A percentile compares a stretch with the other conserved stretches of the same genome.
phyloP scores from a whole-genome alignment of 2,888 invertebrate genomes.

The Epiblema foenella region DNA sequence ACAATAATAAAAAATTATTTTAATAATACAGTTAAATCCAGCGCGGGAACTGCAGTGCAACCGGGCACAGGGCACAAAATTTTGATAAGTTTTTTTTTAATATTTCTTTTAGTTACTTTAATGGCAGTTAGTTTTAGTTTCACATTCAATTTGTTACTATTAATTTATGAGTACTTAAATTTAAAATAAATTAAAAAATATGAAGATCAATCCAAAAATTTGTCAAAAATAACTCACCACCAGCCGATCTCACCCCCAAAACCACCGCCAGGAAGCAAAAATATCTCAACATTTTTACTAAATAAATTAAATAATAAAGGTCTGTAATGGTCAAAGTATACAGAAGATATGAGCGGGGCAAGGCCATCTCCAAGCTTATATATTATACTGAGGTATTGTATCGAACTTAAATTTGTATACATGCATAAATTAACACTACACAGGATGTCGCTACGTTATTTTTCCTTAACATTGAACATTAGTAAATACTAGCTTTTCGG shows the following conservation, averaged over 20 bases:
- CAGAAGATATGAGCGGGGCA: conserved; percentile 3
- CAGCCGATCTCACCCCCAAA: conserved; percentile 57
- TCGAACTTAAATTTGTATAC: neutral
- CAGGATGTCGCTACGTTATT: neutral
- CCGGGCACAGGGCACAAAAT: too few species aligned
- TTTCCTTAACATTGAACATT: neutral
- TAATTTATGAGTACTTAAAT: too few species aligned
- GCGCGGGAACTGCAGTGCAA: too few species aligned
- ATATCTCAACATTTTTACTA: conserved; percentile 55
- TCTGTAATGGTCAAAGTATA: neutral
- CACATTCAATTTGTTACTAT: too few species aligned
- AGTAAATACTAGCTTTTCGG: too few species aligned
- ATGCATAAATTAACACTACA: conserved; percentile 10
- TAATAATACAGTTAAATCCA: too few species aligned
- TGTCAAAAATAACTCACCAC: conserved; percentile 57
- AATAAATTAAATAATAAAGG: conserved; percentile 16
- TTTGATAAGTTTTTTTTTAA: too few species aligned
- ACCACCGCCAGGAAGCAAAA: conserved; percentile 63
- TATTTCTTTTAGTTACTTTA: too few species aligned
- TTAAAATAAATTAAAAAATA: neutral
- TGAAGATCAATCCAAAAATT: neutral
- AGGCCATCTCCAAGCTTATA: conserved; percentile 29
- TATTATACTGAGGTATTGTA: neutral
- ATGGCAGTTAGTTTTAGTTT: too few species aligned
- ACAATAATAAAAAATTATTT: too few species aligned